Evolutionary conservation across 2,113 vertebrate species (phyloP).

Genomic region (Ellobius talpinus): DNA sequence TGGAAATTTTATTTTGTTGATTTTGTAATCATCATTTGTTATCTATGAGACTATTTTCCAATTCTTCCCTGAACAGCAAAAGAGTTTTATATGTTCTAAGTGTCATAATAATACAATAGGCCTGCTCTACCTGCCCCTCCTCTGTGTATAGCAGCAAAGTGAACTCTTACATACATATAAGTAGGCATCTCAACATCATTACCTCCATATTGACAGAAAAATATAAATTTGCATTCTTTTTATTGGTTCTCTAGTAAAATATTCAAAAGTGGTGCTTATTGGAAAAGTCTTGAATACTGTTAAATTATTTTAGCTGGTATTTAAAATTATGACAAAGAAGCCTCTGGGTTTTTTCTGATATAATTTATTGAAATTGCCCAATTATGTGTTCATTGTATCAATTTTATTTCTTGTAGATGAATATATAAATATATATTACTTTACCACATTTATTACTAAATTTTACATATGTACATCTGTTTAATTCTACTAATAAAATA

Average conservation of each 20-base stretch:
- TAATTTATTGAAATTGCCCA: neutral
- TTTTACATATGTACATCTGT: neutral
- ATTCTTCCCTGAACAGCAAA: neutral
- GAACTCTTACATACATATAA: neutral
- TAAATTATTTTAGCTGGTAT: neutral
- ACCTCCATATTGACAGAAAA: neutral
- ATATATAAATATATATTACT: neutral
- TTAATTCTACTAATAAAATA: neutral
- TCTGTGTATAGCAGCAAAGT: neutral
- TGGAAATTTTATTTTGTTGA: constrained; percentile 36
- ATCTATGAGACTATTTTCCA: neutral
- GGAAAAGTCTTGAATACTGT: neutral
- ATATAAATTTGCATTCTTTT: neutral
- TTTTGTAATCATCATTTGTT: neutral
- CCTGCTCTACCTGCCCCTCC: neutral
- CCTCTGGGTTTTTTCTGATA: neutral
- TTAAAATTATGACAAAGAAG: neutral
- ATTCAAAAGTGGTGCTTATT: neutral
- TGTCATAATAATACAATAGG: neutral
- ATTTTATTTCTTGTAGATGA: neutral
- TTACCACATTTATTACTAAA: neutral
- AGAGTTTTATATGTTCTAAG: neutral
- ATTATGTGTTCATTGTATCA: neutral
- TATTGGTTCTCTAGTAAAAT: constrained; percentile 1
- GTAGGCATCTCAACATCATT: neutral